Percentiles rank a stretch among this genome's conserved stretches.
phyloP scores from a whole-genome alignment of 1,140 invertebrate genomes.

The Sogatella furcifera region DNA sequence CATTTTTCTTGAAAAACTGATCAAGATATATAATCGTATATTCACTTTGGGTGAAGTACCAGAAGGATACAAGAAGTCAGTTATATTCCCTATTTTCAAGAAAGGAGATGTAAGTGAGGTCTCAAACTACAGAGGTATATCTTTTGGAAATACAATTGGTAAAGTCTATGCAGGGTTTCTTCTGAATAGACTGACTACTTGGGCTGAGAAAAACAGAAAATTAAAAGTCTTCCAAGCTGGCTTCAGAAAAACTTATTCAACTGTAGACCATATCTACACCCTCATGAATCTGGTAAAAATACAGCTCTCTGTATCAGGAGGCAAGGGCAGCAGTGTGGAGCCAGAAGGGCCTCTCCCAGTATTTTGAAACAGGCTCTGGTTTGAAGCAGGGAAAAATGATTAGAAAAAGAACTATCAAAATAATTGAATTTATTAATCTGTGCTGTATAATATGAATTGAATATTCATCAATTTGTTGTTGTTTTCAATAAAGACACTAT shows the following conservation, averaged over 20 bases:
- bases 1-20: background rate
- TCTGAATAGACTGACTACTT: slow-evolving; percentile 15
- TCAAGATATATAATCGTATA: background rate
- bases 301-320: background rate
- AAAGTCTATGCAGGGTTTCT: slow-evolving; percentile 24
- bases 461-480: too few relatives aligned
- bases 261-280: slow-evolving; percentile 19
- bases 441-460: too few relatives aligned
- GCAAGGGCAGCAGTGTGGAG: slow-evolving; percentile 4
- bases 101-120: slow-evolving; percentile 22
- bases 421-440: too few relatives aligned
- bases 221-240: slow-evolving; percentile 24
- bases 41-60: background rate
- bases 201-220: slow-evolving; percentile 16
- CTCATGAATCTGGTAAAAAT: slow-evolving; percentile 9
- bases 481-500: too few relatives aligned
- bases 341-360: background rate
- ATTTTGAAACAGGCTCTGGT: slow-evolving; percentile 12
- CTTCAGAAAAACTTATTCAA: slow-evolving; percentile 19
- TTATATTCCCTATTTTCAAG: slow-evolving; percentile 14
- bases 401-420: too few relatives aligned
- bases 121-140: slow-evolving; percentile 23
- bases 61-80: background rate
- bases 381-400: slow-evolving; percentile 23
- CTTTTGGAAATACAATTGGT: slow-evolving; percentile 18